Evolutionary conservation across 2,888 invertebrate genomes (phyloP).

Genomic region (Parnassius mnemosyne): DNA sequence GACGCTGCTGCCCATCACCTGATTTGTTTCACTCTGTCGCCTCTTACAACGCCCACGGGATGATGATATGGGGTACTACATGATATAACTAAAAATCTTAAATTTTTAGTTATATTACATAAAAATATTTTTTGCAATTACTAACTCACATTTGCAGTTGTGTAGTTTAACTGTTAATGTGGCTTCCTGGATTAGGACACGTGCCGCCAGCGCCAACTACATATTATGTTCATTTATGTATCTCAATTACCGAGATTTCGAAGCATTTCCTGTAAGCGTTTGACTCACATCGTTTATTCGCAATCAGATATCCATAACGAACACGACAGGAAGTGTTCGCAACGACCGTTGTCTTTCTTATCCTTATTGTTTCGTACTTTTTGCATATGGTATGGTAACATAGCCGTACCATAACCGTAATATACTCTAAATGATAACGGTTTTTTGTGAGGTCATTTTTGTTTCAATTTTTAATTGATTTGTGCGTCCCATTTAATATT

Average conservation of each 20-base stretch:
- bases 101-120: no score
- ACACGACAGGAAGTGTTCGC: constrained; percentile 42
- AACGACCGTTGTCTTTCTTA: constrained; percentile 24
- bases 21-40: no score
- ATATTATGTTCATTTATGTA: constrained; percentile 35
- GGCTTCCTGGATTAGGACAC: constrained; percentile 28
- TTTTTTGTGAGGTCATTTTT: constrained; percentile 7
- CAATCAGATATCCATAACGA: constrained; percentile 47
- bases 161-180: no score
- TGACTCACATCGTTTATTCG: constrained; percentile 39
- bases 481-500: no score
- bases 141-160: no score
- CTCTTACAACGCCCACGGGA: no score
- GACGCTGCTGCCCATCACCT: no score
- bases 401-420: constrained; percentile 5
- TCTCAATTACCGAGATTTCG: constrained; percentile 43
- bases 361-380: constrained; percentile 25
- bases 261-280: constrained; percentile 47
- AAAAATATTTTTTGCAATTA: no score
- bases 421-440: constrained; percentile 12
- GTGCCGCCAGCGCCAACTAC: constrained; percentile 39
- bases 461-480: no score
- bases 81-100: no score
- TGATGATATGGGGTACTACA: no score
- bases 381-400: constrained; percentile 18